These are phyloP conservation scores for Orientallactaga bullata DNA, from an alignment of 2,113 vertebrate genomes.

Conservation along the genomic window DNA sequence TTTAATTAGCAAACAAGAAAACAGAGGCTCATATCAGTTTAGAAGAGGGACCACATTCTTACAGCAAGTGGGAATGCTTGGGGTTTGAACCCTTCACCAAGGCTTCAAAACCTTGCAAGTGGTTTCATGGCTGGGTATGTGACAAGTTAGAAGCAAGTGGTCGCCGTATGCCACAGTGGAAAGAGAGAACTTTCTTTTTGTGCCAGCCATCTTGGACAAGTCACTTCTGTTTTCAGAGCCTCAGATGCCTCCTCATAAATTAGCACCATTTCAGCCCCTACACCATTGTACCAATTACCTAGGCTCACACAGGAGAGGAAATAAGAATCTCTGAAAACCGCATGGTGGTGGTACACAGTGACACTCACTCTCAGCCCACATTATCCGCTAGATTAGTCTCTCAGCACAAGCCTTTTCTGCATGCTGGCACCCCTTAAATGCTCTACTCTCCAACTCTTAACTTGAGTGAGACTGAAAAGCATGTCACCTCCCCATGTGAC, in stretches of 20 bases:
- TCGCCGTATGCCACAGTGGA: accelerated
- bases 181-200: neutral
- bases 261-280: neutral
- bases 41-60: neutral
- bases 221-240: neutral
- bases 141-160: neutral
- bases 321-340: neutral
- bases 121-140: neutral
- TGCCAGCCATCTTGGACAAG: accelerated
- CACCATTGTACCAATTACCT: no score
- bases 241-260: neutral
- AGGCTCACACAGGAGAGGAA: neutral
- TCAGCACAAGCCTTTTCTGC: neutral
- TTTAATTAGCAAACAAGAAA: neutral
- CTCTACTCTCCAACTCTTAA: neutral
- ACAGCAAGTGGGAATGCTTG: neutral
- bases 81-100: neutral
- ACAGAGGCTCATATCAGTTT: neutral
- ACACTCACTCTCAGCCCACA: accelerated
- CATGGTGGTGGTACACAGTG: accelerated
- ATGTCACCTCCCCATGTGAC: neutral
- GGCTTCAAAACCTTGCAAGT: neutral
- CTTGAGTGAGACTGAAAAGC: neutral
- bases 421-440: neutral
- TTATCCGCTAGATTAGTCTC: neutral